Conservation (phyloP, 1,140 invertebrate genomes). For the Periplaneta americana region DNA sequence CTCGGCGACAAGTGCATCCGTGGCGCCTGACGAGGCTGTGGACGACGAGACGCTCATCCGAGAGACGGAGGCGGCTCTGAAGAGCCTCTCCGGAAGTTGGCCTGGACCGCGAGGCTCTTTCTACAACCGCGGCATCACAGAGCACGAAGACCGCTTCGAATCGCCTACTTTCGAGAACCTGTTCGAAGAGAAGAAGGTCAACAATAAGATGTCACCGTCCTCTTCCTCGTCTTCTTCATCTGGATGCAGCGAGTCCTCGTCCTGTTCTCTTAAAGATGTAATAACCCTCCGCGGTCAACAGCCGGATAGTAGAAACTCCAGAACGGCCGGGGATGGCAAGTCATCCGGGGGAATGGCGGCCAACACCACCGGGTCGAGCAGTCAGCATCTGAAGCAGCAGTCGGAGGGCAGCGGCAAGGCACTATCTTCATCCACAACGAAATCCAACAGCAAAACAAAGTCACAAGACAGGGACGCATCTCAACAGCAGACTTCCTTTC, state of each 20-base stretch:
- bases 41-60: conserved; percentile 76
- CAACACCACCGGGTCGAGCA: neutral
- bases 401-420: neutral
- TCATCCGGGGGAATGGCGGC: neutral
- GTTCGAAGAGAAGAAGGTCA: conserved; percentile 73
- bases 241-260: conserved; percentile 33
- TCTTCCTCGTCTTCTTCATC: conserved; percentile 42
- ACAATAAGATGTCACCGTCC: conserved; percentile 55
- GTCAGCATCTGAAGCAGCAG: neutral
- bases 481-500: conserved; percentile 15
- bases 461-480: conserved; percentile 9
- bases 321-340: neutral
- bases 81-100: conserved; percentile 77
- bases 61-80: conserved; percentile 79
- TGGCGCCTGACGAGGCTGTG: conserved; percentile 40
- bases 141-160: conserved; percentile 61
- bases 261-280: conserved; percentile 48
- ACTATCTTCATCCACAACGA: neutral
- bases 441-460: neutral
- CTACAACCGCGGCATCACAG: conserved; percentile 52
- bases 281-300: conserved; percentile 47
- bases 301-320: neutral
- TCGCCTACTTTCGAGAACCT: conserved; percentile 72
- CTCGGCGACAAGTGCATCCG: conserved; percentile 23
- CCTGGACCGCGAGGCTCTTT: conserved; percentile 54